phyloP scores from a whole-genome alignment of 2,888 invertebrate species.

The Scaptomyza tumidula region DNA sequence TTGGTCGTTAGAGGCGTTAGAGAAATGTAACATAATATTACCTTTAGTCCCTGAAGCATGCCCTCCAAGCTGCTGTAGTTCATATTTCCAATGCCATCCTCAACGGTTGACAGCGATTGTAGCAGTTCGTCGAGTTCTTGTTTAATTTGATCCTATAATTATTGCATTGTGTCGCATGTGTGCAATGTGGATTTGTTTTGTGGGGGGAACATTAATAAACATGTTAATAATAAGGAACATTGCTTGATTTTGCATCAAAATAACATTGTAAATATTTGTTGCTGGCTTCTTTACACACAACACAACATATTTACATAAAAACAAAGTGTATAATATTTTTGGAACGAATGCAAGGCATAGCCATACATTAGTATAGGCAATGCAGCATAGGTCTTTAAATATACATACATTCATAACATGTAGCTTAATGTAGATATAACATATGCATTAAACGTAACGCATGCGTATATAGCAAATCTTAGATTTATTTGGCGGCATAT shows the following conservation, averaged over 20 bases:
- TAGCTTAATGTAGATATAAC: constrained; percentile 34
- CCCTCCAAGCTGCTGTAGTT: constrained; percentile 89
- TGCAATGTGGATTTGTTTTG: constrained; percentile 37
- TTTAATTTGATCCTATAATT: constrained; percentile 86
- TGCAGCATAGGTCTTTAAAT: constrained; percentile 18
- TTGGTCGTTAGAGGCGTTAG: constrained; percentile 71
- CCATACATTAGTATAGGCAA: constrained; percentile 26
- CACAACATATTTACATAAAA: constrained; percentile 64
- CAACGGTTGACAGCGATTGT: constrained; percentile 88
- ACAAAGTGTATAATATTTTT: constrained; percentile 29
- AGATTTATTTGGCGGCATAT: constrained; percentile 37
- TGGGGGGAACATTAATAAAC: constrained; percentile 55
- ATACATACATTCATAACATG: constrained; percentile 7
- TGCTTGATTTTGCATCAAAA: constrained; percentile 22
- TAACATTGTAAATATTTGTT: constrained; percentile 63
- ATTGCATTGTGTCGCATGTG: constrained; percentile 47
- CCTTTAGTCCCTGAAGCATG: constrained; percentile 90
- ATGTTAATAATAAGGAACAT: constrained; percentile 61
- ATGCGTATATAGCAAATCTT: constrained; percentile 53
- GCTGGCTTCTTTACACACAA: constrained; percentile 60
- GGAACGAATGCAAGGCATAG: constrained; percentile 52
- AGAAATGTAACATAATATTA: constrained; percentile 83
- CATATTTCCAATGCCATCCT: constrained; percentile 88
- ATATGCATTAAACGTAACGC: constrained; percentile 42
- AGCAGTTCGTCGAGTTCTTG: constrained; percentile 90